Base-by-base conservation (phyloP, 1,140 invertebrate species). In the Pararge aegeria region DNA sequence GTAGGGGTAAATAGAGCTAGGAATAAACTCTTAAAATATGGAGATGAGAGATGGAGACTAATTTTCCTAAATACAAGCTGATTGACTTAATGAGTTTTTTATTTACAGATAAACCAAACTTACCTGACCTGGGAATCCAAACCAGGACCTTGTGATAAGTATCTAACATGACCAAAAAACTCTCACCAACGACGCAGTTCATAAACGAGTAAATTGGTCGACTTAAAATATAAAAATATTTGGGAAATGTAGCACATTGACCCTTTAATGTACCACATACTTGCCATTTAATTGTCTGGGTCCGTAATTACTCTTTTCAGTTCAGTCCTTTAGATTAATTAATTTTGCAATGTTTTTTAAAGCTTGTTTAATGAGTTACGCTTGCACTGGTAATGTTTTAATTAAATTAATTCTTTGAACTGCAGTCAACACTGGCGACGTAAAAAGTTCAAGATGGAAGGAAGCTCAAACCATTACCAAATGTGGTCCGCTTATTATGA, bases 391-490 rank as follows among this genome's bases (percentile, higher is more conserved):
- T 63, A 61, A 68, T 57, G 64, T 72, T 70, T 73, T 73, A 70
- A 76, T 72, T 70, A 75, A 81, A 81, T 73, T 71, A 78, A 78
- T 86, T 86, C 83, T 64, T 52, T 77, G 80, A 82, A 80, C 64
- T 70, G 61, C 55, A 61, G 65, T 50, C 63, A 61, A 60, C 48
- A 55, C 56, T 57, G 60, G 64, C 34, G 38, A 15, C 16, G 62
- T 65, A 77, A 77, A 80, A 77, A 73, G 62, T 54, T 56, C 56
- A 70, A 68, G 69, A 73, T 68, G 69, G 73, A 60, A 75, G 78
- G 83, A 87, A 83, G 70, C 74, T 34, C 64, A 82, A 84, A 87
- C 66, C 75, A 83, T 75, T 80, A 77, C 75, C 83, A 84, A 83
- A 83, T 83, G 82, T 78, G 76, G 62, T 62, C 13, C 61, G 63